A percentile compares a stretch with the other conserved stretches of the same genome.
phyloP scores from a whole-genome alignment of 2,888 invertebrate genomes.

The Agrochola macilenta region DNA sequence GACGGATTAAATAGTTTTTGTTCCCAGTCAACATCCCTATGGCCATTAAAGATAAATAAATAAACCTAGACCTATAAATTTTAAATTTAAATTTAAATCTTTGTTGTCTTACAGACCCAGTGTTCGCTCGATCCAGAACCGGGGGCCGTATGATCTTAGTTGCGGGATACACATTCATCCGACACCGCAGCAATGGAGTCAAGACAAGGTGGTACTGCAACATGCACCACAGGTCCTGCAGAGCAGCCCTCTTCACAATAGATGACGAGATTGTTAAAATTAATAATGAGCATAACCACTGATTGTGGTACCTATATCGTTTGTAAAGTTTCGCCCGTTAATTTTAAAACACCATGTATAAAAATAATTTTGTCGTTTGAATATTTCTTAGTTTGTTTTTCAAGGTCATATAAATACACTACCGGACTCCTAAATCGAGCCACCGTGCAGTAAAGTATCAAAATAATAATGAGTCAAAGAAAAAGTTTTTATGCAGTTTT shows the following conservation, averaged over 20 bases:
- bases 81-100: background rate
- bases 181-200: slow-evolving; percentile 63
- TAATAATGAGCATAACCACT: slow-evolving; percentile 28
- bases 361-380: background rate
- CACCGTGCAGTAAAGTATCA: too few species aligned
- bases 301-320: background rate
- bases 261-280: slow-evolving; percentile 27
- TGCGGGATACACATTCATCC: slow-evolving; percentile 69
- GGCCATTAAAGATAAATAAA: too few species aligned
- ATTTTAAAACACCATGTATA: background rate
- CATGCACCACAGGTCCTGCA: slow-evolving; percentile 60
- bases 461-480: too few species aligned
- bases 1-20: too few species aligned
- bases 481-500: too few species aligned
- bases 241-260: slow-evolving; percentile 50
- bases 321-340: background rate
- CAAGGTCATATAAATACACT: background rate
- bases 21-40: too few species aligned
- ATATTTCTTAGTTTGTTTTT: background rate
- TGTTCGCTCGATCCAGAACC: slow-evolving; percentile 3
- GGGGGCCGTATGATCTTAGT: slow-evolving; percentile 58
- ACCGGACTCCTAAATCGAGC: too few species aligned
- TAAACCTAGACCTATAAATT: too few species aligned
- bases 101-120: slow-evolving; percentile 5
- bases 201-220: slow-evolving; percentile 69